Base-by-base conservation (phyloP, 2,113 vertebrate genomes). In the Anolis sagrei region DNA sequence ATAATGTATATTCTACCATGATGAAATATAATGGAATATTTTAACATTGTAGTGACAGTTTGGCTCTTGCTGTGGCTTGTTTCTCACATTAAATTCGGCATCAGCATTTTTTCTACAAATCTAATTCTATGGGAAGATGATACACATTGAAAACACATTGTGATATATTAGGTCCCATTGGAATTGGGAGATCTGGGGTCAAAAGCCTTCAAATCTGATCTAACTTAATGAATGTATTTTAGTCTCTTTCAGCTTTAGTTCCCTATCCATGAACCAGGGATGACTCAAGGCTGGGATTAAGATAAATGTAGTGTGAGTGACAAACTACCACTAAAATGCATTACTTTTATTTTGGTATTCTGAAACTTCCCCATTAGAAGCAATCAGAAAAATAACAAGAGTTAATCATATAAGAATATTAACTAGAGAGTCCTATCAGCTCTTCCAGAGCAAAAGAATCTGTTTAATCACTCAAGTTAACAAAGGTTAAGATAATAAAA, bases 401-500 rank as follows among this genome's bases (percentile, higher is more conserved):
- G 77, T 93, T 95, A 95, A 93, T 79, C 83, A 93, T 92, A 89
- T 92, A 93, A 90, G 78, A 90, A 86, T n/a, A 70, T 89, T 87
- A 81, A 81, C 84, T 85, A 88, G 86, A 93, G 88, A 23, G 85
- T 81, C 73, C 85, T 92, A 91, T 90, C 74, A 88, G 61, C 87
- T 96, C 91, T 91, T 92, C 88, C 86, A 94, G 86, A 90, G 90
- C 74, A 89, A 91, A 93, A 88, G 75, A 95, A 93, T 78, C 88
- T 92, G 93, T 94, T 93, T 86, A 93, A 95, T 94, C 88, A 94
- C 90, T 95, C 86, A 95, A 93, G 88, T 92, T 90, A 94, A 93
- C 90, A 93, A 92, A 94, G 85, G 89, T 91, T 95, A 96, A 93
- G 76, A 91, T 89, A 96, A 93, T 85, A 93, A 95, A 95, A 95